Percentiles rank a stretch among this genome's conserved stretches.
These are phyloP conservation scores for Pomacea canaliculata DNA, from an alignment of 2,888 invertebrate genomes.

Conservation along the genomic window DNA sequence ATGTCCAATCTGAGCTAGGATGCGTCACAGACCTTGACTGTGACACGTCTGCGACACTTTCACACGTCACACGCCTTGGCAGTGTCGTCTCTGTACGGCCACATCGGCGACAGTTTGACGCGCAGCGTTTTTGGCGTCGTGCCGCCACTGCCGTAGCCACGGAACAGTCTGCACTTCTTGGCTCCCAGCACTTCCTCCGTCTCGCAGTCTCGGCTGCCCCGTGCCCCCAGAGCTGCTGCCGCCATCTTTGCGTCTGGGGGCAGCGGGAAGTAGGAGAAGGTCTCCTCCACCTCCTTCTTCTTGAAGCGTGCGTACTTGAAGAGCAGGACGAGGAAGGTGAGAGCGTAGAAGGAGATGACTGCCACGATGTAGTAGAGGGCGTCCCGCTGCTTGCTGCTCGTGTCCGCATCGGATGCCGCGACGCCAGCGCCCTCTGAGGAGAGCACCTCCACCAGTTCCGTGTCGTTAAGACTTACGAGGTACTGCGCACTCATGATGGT, in stretches of 20 bases:
- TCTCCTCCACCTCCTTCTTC: conserved; percentile 24
- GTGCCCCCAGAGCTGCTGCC: not conserved
- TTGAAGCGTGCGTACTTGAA: conserved; percentile 51
- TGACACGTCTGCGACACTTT: not conserved
- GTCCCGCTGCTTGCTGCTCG: conserved; percentile 33
- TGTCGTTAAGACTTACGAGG: conserved; percentile 17
- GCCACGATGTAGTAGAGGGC: conserved; percentile 57
- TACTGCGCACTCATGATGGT: conserved; percentile 18
- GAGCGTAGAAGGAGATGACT: conserved; percentile 56
- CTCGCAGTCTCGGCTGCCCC: not conserved
- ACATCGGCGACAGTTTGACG: conserved; percentile 8
- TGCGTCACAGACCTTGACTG: too few species aligned
- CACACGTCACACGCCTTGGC: conserved; percentile 22
- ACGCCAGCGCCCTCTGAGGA: not conserved
- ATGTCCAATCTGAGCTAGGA: too few species aligned
- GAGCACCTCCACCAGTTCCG: conserved; percentile 2
- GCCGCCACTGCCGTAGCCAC: conserved; percentile 13
- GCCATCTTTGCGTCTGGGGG: conserved; percentile 4
- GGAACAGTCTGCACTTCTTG: conserved; percentile 2
- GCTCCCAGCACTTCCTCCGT: not conserved
- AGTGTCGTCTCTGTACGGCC: conserved; percentile 3
- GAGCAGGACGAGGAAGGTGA: conserved; percentile 54
- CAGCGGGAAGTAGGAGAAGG: conserved; percentile 14
- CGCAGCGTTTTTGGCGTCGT: conserved; percentile 18
- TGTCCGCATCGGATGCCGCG: not conserved